Evolutionary conservation across 2,888 invertebrate genomes (phyloP).

Genomic region (Leucozona laternaria): DNA sequence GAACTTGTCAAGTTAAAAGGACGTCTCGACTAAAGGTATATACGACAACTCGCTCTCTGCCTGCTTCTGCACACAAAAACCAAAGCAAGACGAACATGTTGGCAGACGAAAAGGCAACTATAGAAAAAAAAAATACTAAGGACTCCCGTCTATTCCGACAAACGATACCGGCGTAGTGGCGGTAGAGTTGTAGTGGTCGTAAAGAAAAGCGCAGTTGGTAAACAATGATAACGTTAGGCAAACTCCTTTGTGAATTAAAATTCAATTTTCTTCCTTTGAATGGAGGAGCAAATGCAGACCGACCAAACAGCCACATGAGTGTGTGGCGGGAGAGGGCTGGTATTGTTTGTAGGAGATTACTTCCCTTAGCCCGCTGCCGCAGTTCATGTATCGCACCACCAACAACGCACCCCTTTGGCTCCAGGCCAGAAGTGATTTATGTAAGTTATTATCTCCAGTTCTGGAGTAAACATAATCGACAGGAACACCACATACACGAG

Average conservation of each 20-base stretch:
- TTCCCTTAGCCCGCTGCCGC: not conserved
- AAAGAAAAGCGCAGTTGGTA: slow-evolving; percentile 76
- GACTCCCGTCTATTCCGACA: slow-evolving; percentile 28
- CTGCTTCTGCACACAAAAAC: slow-evolving; percentile 18
- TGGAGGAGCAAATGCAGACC: slow-evolving; percentile 64
- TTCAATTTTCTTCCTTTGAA: slow-evolving; percentile 75
- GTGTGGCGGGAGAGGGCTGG: not conserved
- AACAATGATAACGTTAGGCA: slow-evolving; percentile 75
- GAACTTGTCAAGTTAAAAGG: slow-evolving; percentile 48
- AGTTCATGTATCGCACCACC: slow-evolving; percentile 3
- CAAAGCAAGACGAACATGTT: slow-evolving; percentile 50
- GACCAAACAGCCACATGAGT: slow-evolving; percentile 35
- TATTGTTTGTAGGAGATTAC: not conserved
- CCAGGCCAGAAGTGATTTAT: slow-evolving; percentile 69
- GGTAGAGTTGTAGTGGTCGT: slow-evolving; percentile 1
- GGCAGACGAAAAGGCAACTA: slow-evolving; percentile 15
- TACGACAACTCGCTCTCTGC: slow-evolving; percentile 18
- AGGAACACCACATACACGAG: slow-evolving; percentile 43
- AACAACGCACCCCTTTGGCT: slow-evolving; percentile 23
- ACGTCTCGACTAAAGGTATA: slow-evolving; percentile 24
- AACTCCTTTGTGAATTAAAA: slow-evolving; percentile 76
- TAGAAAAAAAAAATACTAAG: slow-evolving; percentile 7
- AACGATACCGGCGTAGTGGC: slow-evolving; percentile 28
- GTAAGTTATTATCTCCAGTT: slow-evolving; percentile 74
- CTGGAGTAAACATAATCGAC: slow-evolving; percentile 74